Percentiles rank a stretch among this genome's conserved stretches.
Evolutionary conservation across 2,797 vertebrate genomes (phyloP).

Genomic region (Gymnothorax javanicus): DNA sequence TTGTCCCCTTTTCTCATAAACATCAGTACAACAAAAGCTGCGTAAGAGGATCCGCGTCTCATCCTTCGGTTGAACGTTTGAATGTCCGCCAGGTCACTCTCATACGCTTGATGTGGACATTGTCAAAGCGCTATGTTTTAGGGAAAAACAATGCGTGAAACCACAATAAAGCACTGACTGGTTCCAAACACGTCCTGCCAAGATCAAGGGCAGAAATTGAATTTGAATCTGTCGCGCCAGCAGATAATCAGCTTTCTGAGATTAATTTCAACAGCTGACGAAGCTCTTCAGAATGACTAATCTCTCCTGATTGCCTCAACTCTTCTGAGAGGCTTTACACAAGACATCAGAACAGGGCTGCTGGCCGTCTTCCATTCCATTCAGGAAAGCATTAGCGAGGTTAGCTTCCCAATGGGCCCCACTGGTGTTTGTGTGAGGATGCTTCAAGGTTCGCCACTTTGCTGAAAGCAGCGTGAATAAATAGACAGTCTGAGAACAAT

Average conservation of each 20-base stretch:
- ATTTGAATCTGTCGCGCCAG: not conserved
- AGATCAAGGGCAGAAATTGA: slow-evolving; percentile 16
- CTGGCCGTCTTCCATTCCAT: too few relatives aligned
- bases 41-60: slow-evolving; percentile 42
- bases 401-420: too few relatives aligned
- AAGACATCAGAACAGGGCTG: too few relatives aligned
- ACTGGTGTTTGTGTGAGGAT: too few relatives aligned
- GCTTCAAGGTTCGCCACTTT: too few relatives aligned
- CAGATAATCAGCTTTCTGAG: slow-evolving; percentile 16
- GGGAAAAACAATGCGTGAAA: not conserved
- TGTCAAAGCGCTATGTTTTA: not conserved
- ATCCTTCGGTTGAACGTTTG: not conserved
- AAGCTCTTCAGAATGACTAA: not conserved
- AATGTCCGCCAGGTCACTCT: not conserved
- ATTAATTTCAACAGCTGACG: not conserved
- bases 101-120: not conserved
- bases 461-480: too few relatives aligned
- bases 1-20: slow-evolving; percentile 36
- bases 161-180: not conserved
- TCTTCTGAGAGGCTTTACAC: not conserved
- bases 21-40: slow-evolving; percentile 50
- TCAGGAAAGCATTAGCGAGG: too few relatives aligned
- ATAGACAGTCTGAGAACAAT: too few relatives aligned
- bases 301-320: not conserved
- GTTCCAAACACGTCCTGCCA: not conserved